Evolutionary conservation across 2,888 invertebrate species (phyloP).

Genomic region (Erannis defoliaria): DNA sequence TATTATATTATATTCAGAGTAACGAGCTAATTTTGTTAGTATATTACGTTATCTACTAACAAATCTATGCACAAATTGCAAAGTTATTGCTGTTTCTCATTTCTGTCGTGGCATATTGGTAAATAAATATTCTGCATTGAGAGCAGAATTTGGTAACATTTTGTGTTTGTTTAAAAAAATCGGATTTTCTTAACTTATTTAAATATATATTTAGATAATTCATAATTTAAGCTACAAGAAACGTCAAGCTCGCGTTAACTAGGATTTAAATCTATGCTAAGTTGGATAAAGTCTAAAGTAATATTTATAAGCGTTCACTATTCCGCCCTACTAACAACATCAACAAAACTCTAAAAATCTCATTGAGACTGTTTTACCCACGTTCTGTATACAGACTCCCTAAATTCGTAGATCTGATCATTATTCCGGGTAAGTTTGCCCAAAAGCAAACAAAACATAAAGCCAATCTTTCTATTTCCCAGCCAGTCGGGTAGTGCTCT

Average conservation of each 20-base stretch:
- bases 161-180: neutral
- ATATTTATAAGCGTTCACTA: neutral
- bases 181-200: neutral
- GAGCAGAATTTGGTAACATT: neutral
- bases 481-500: constrained; percentile 22
- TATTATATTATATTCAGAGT: constrained; percentile 18
- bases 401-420: constrained; percentile 9
- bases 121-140: constrained; percentile 3
- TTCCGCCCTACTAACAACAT: neutral
- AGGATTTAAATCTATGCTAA: neutral
- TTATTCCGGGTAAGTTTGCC: constrained; percentile 22
- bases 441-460: constrained; percentile 28
- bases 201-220: too few species aligned
- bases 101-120: neutral
- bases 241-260: neutral
- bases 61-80: constrained; percentile 20
- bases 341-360: neutral
- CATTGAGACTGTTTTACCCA: neutral
- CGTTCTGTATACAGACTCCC: constrained; percentile 6
- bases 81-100: constrained; percentile 13
- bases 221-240: neutral
- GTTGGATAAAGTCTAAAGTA: neutral
- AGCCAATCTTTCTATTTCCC: constrained; percentile 31
- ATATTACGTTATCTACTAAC: constrained; percentile 13
- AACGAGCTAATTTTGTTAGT: constrained; percentile 15